Evolutionary conservation across 2,113 vertebrate species (phyloP), one percentile per base, ranked within the genome.

Genomic region (Larimichthys polyactis): DNA sequence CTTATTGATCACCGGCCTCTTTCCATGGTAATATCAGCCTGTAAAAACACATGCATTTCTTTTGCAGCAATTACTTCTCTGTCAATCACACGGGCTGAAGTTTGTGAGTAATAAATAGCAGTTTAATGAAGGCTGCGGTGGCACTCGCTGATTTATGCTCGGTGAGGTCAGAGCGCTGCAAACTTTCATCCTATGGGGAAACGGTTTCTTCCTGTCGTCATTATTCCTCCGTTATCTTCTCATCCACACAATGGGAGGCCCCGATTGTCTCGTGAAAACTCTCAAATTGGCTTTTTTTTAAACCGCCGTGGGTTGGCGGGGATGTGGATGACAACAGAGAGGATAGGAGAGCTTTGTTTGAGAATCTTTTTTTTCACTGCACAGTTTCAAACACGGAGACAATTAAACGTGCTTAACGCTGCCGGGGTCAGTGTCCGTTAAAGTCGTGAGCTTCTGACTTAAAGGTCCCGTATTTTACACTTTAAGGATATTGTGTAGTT

Each of bases 31-130:
- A 80, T 87, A 79, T 81, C 67, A 57, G 71, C 71, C 68, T 55
- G 55, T 72, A 60, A 72, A 89, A 88, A 58, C 36, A 49, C 46
- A 62, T 72, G 60, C 19, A 57, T 82, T 81, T 82, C 77, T 81
- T 81, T 69, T 67, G 59, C 54, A 52, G 74, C 68, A 81, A 75
- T 85, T 78, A 68, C 49, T 77, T 74, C 51, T 66, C 11, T 43
- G 57, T 82, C 74, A 83, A 52, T 88, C 82, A 79, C 29, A 22
- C 9, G 20, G 16, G 9, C 20, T 44, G 71, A 66, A 6, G 32
- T 64, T 52, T 74, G 27, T 24, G 22, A 36, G 52, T 52, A n/a
- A 82, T 80, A 52, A 73, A 81, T n/a, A 75, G 22, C 40, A 20
- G 52, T 51, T 84, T 65, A 71, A 85, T 80, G 54, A 76, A 46